These are phyloP conservation scores for Formica selysi DNA, from an alignment of 1,140 invertebrate genomes.

Conservation along the genomic window DNA sequence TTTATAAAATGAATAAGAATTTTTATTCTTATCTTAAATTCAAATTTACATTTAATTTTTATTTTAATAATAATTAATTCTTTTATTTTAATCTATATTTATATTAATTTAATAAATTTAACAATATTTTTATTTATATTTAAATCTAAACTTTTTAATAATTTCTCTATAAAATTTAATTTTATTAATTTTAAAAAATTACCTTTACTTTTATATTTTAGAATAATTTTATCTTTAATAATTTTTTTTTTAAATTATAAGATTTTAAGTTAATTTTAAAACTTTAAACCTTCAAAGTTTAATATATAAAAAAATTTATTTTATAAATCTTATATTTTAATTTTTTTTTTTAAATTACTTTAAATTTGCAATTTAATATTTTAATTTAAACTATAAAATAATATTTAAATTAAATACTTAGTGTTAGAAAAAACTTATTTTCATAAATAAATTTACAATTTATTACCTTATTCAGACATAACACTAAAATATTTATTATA, in stretches of 20 bases:
- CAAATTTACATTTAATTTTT: not conserved
- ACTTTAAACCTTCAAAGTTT: too few species aligned
- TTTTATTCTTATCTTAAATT: not conserved
- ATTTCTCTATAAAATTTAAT: too few species aligned
- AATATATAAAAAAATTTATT: too few species aligned
- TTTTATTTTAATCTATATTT: not conserved
- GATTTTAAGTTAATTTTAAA: too few species aligned
- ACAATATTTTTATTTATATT: not conserved
- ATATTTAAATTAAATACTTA: too few species aligned
- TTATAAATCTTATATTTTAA: too few species aligned
- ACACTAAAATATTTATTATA: constrained; percentile 88
- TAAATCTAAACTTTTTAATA: not conserved
- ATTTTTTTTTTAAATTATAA: too few species aligned
- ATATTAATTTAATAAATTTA: not conserved
- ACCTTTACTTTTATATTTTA: too few species aligned
- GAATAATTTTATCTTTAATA: too few species aligned
- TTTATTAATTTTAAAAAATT: not conserved
- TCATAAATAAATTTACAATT: not conserved
- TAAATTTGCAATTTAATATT: too few species aligned
- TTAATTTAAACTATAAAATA: not conserved
- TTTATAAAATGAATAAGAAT: constrained; percentile 20
- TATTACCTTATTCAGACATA: too few species aligned
- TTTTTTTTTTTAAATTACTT: too few species aligned
- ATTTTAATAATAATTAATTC: not conserved
- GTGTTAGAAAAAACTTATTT: not conserved